A percentile compares a stretch with the other conserved stretches of the same genome.
Conservation (phyloP, 1,140 invertebrate genomes). For the Polypedilum pembai region DNA sequence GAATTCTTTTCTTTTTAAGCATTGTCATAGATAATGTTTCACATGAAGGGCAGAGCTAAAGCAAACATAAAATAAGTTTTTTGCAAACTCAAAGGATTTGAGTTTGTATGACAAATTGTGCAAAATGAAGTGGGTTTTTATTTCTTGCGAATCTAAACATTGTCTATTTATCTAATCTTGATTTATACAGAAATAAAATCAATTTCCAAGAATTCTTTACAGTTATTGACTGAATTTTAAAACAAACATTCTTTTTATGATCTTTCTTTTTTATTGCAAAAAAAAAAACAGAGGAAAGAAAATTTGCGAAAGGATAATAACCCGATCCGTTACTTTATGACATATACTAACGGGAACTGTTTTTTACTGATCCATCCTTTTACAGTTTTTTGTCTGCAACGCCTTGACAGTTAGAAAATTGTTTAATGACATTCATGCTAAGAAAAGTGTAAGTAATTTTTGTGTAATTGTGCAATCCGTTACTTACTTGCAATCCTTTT, state of each 20-base stretch:
- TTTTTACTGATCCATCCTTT: neutral
- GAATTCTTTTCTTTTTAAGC: neutral
- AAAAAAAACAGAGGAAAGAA: neutral
- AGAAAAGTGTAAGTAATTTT: neutral
- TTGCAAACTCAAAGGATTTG: no score
- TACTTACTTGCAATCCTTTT: slow-evolving; percentile 18
- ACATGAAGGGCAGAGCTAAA: no score
- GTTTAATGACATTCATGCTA: neutral
- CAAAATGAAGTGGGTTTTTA: no score
- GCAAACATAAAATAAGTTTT: no score
- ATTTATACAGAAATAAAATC: neutral
- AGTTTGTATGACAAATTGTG: no score
- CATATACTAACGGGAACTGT: neutral
- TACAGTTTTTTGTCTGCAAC: neutral
- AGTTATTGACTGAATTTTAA: neutral
- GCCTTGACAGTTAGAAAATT: slow-evolving; percentile 12
- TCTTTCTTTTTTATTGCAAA: no score
- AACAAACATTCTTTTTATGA: neutral
- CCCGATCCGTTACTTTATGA: neutral
- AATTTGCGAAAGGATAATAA: slow-evolving; percentile 15
- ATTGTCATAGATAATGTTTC: no score
- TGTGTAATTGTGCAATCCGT: neutral
- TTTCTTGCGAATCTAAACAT: no score
- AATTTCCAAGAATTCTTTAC: neutral
- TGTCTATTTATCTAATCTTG: no score